Base-by-base conservation (phyloP, 2,113 vertebrate genomes). In the Poeciliopsis prolifica region DNA sequence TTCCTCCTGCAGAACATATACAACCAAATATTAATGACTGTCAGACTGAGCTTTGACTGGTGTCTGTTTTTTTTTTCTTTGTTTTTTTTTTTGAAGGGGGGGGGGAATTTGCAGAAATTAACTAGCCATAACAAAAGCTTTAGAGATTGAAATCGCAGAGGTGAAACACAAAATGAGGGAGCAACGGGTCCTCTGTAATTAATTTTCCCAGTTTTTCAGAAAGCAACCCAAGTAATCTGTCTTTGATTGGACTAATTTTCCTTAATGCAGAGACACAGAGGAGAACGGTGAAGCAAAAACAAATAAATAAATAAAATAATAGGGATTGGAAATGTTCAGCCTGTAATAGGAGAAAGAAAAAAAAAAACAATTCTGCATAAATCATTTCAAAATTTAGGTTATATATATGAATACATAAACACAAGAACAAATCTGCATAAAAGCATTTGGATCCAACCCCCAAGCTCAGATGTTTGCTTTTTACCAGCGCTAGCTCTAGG, bases 121-220 rank as follows among this genome's bases (percentile, higher is more conserved):
- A 85, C 72, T 74, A 70, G 67, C 75, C 60, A 24, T 24, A 70
- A 64, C 51, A 62, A 19, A 37, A 29, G 30, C 75, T 51, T 85
- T 91, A 63, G 74, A 82, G 85, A 78, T 80, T 89, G 51, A 86
- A 78, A 80, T 65, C 11, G 65, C 70, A 61, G 77, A 24, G 14
- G 26, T 33, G 68, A 73, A 88, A 81, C 81, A 19, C 2, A 8
- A 77, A 86, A 73, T 31, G 62, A 81, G 63, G 60, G 40, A 63
- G 19, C 17, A 69, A 69, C 85, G 65, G 48, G 30, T 63, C 63
- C 76, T 17, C 31, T 44, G 29, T 82, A 70, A 82, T 82, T 73
- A 77, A 58, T 58, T 78, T 77, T 78, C 64, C 42, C 4, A 3
- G 54, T 68, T 75, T 72, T 66, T 74, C 28, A 74, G 64, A 73